phyloP scores from a whole-genome alignment of 2,797 vertebrate genomes.

The Ataeniobius toweri region DNA sequence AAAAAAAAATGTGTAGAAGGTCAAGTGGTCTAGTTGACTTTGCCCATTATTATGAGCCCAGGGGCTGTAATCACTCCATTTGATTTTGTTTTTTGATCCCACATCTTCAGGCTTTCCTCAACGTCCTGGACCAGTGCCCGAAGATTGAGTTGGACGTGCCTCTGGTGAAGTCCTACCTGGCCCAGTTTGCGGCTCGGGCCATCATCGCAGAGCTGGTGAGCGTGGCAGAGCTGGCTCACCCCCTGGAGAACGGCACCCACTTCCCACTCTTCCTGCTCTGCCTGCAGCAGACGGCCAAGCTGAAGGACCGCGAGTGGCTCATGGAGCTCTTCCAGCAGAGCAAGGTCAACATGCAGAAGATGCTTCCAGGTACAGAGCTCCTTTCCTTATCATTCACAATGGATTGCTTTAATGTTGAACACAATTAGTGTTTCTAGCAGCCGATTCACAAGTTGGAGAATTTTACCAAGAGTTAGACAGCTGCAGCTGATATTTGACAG shows the following conservation, averaged over 20 bases:
- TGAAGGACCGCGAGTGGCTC: slow-evolving; percentile 96
- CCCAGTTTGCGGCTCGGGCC: slow-evolving; percentile 95
- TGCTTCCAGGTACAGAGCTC: slow-evolving; percentile 85
- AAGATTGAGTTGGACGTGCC: slow-evolving; percentile 96
- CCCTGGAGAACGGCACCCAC: slow-evolving; percentile 96
- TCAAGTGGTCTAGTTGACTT: too few species aligned
- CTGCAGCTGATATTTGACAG: too few species aligned
- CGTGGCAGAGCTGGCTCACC: slow-evolving; percentile 94
- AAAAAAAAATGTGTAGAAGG: too few species aligned
- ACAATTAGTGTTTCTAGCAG: too few species aligned
- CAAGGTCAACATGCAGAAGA: slow-evolving; percentile 99
- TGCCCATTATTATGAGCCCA: background rate
- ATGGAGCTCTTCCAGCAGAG: slow-evolving; percentile 97
- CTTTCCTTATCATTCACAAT: background rate
- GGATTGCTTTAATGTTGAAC: too few species aligned
- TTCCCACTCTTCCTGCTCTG: slow-evolving; percentile 99
- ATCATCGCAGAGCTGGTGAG: slow-evolving; percentile 95
- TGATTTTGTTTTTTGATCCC: background rate
- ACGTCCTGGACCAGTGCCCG: slow-evolving; percentile 95
- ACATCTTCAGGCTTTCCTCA: slow-evolving; percentile 87
- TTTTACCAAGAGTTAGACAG: too few species aligned
- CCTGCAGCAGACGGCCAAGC: slow-evolving; percentile 95
- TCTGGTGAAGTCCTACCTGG: slow-evolving; percentile 97
- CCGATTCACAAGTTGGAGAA: too few species aligned
- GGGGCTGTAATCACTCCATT: background rate